A percentile compares a stretch with the other conserved stretches of the same genome.
Conservation (phyloP, 2,797 vertebrate genomes). For the Garrulus glandarius region DNA sequence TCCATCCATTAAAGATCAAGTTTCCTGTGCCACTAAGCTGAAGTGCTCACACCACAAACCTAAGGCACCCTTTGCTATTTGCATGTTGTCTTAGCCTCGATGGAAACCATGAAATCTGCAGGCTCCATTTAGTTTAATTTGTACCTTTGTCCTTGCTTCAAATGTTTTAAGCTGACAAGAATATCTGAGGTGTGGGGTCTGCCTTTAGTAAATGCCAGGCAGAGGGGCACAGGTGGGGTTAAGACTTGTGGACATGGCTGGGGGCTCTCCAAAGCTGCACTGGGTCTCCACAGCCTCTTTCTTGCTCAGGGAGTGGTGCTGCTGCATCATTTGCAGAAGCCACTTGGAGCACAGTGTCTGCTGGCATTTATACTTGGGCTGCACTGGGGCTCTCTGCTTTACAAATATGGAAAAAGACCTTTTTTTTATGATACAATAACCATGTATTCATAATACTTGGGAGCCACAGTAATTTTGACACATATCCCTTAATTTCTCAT, state of each 20-base stretch:
- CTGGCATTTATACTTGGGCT: neutral
- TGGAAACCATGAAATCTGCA: neutral
- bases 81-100: neutral
- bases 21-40: neutral
- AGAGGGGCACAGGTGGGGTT: no score
- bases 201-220: neutral
- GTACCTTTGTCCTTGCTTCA: neutral
- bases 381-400: neutral
- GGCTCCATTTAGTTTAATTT: neutral
- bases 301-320: neutral
- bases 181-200: neutral
- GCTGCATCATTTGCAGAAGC: neutral
- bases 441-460: neutral
- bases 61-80: neutral
- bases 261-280: neutral
- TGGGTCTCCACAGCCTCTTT: neutral
- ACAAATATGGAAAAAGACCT: neutral
- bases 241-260: accelerated
- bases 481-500: neutral
- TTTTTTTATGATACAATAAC: no score
- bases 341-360: neutral
- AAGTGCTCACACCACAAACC: neutral
- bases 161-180: neutral
- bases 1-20: neutral
- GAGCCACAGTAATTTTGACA: neutral